Base-by-base conservation (phyloP, 2,888 invertebrate species). In the Drosophila neutralis region DNA sequence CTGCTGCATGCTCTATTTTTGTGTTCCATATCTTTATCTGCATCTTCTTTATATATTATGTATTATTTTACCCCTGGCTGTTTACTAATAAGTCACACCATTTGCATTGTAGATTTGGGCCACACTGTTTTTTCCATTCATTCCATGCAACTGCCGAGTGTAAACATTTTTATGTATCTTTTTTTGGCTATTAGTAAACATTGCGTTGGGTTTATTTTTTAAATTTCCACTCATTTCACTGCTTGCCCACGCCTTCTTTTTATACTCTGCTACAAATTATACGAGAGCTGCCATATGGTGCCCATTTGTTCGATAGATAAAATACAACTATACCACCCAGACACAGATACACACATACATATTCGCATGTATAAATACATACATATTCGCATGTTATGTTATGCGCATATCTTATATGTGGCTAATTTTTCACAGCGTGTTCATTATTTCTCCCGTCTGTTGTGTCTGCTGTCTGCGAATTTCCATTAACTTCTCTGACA, bases 91-190 rank as follows among this genome's bases (percentile, higher is more conserved):
- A 87, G 72, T 74, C 78, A 52, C 73, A 64, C 66, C 61, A 84
- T 84, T 84, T 84, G 86, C 83, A 89, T 89, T 82, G 77, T 42
- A 84, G 60, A 89, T 89, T 78, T 58, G 33, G 63, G 45, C 70
- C 75, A 51, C 57, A 76, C 45, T 79, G 69, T 27, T 56, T 54
- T 38, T 51, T 6, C 29, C 29, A 4, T 61, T n/a, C 42, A 63
- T 53, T 67, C 59, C 49, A 27, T 69, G 64, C 60, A 73, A 80
- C 77, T 86, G 89, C 69, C 73, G 65, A 69, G 48, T 70, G 81
- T 73, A 85, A 82, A 85, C 69, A 73, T 61, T 84, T 79, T 60
- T 53, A 65, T 72, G 53, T 76, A 79, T 89, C 70, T 62, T 69
- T 21, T 70, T 84, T 76, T 53, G 53, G 45, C 56, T 75, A 85